These are phyloP conservation scores for Venustoraphidia nigricollis DNA, from an alignment of 2,888 invertebrate species.

Conservation along the genomic window DNA sequence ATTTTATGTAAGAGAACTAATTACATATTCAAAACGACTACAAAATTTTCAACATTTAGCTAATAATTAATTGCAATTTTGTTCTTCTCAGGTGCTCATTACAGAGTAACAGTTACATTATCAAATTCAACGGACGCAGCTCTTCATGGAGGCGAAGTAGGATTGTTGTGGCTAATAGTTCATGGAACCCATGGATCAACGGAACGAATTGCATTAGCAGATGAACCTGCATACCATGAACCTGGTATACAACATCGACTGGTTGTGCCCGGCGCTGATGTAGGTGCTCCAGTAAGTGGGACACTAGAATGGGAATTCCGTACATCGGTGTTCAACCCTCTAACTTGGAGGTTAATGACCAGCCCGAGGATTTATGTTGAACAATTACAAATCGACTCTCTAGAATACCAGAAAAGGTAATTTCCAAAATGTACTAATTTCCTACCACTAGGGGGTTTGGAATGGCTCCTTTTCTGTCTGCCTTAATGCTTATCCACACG, in stretches of 20 bases:
- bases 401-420: constrained; percentile 55
- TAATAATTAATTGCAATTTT: constrained; percentile 1
- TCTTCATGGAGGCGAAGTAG: constrained; percentile 64
- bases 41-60: not conserved
- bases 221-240: constrained; percentile 37
- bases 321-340: constrained; percentile 61
- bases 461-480: too few species aligned
- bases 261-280: constrained; percentile 49
- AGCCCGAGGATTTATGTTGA: constrained; percentile 61
- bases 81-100: constrained; percentile 53
- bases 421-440: constrained; percentile 15
- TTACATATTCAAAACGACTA: too few species aligned
- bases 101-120: constrained; percentile 56
- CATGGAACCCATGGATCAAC: constrained; percentile 32
- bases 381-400: constrained; percentile 51
- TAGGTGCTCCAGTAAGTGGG: constrained; percentile 36
- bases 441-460: too few species aligned
- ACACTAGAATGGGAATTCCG: constrained; percentile 62
- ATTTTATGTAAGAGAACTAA: too few species aligned
- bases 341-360: constrained; percentile 66
- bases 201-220: constrained; percentile 19
- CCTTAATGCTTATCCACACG: too few species aligned
- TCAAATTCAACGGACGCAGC: constrained; percentile 56
- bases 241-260: constrained; percentile 54
- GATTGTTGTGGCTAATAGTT: constrained; percentile 49